Percentiles rank a stretch among this genome's conserved stretches.
Evolutionary conservation across 1,140 invertebrate genomes (phyloP).

Genomic region (Lasioglossum albipes): DNA sequence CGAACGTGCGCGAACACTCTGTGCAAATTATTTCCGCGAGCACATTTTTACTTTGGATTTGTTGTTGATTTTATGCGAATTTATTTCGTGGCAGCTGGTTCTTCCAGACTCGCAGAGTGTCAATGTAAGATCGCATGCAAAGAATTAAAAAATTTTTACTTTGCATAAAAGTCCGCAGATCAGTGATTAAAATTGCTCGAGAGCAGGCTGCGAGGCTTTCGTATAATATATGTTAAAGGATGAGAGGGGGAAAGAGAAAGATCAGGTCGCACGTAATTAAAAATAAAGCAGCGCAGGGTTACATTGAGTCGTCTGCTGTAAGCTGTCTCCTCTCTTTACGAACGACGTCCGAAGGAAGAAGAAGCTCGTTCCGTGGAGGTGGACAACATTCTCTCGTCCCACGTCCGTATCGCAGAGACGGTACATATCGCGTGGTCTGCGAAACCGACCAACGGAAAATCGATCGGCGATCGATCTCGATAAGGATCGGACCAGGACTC

Average conservation of each 20-base stretch:
- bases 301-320: slow-evolving; percentile 38
- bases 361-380: slow-evolving; percentile 45
- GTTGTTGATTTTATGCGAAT: too few species aligned
- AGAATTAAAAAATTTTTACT: too few species aligned
- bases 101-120: too few species aligned
- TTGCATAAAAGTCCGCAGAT: too few species aligned
- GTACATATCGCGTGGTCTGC: slow-evolving; percentile 38
- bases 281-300: slow-evolving; percentile 34
- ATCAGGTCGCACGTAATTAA: slow-evolving; percentile 29
- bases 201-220: too few species aligned
- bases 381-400: slow-evolving; percentile 51
- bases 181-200: too few species aligned
- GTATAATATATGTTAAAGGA: too few species aligned
- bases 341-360: slow-evolving; percentile 8
- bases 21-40: too few species aligned
- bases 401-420: slow-evolving; percentile 14
- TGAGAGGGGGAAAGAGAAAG: background rate
- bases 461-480: slow-evolving; percentile 37
- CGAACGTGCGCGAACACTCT: too few species aligned
- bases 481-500: slow-evolving; percentile 6
- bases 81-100: too few species aligned
- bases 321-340: slow-evolving; percentile 32
- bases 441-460: slow-evolving; percentile 38
- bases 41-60: too few species aligned
- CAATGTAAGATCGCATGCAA: too few species aligned